A percentile compares a stretch with the other conserved stretches of the same genome.
phyloP scores from a whole-genome alignment of 1,140 invertebrate species.

The Calliphora vicina region DNA sequence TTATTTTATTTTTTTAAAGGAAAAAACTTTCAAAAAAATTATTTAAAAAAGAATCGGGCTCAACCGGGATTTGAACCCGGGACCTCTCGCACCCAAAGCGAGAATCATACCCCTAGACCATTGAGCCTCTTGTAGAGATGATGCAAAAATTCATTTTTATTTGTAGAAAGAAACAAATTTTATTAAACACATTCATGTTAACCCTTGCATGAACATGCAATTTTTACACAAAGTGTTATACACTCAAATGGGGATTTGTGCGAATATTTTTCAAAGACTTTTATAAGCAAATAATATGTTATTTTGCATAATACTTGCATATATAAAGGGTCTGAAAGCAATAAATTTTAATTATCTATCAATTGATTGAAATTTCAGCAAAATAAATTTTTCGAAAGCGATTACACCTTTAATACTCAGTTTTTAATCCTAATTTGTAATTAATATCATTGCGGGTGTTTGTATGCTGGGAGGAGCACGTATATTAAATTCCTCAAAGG shows the following conservation, averaged over 20 bases:
- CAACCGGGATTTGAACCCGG: constrained; percentile 89
- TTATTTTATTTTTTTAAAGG: too few species aligned
- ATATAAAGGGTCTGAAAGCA: too few species aligned
- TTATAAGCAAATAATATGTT: too few species aligned
- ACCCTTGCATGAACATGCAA: not conserved
- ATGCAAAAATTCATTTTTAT: not conserved
- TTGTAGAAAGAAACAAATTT: not conserved
- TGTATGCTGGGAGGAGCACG: constrained; percentile 30
- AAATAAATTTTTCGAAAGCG: too few species aligned
- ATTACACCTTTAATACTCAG: too few species aligned
- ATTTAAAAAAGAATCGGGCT: constrained; percentile 65
- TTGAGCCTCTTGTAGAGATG: constrained; percentile 69
- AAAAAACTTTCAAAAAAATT: not conserved
- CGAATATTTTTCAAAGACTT: too few species aligned
- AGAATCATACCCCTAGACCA: constrained; percentile 92
- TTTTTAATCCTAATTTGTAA: too few species aligned
- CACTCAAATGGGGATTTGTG: too few species aligned
- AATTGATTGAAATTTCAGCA: too few species aligned
- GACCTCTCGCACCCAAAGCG: constrained; percentile 90
- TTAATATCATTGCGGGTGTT: constrained; percentile 24
- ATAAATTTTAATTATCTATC: too few species aligned
- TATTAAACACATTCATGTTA: not conserved
- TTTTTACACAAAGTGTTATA: too few species aligned
- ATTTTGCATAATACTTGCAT: too few species aligned
- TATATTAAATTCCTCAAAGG: constrained; percentile 30